Evolutionary conservation across 2,888 invertebrate species (phyloP).

Genomic region (Lymantria dispar): DNA sequence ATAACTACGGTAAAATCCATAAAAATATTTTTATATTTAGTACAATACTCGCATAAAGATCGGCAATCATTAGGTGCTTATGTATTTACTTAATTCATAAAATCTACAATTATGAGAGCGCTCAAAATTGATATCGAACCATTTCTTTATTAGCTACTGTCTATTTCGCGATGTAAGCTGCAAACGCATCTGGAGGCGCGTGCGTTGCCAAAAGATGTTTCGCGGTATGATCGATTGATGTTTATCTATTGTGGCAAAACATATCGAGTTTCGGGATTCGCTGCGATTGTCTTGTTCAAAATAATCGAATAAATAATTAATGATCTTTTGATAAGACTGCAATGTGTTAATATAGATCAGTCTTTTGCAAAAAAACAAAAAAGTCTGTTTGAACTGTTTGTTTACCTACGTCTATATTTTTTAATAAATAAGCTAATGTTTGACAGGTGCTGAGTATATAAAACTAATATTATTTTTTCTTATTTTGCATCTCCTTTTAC

Average conservation of each 20-base stretch:
- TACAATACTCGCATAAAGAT: no score
- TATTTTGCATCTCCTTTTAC: no score
- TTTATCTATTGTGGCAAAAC: slow-evolving; percentile 37
- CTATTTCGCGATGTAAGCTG: slow-evolving; percentile 39
- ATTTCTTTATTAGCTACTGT: slow-evolving; percentile 4
- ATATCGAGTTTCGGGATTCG: slow-evolving; percentile 38
- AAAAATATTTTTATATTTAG: no score
- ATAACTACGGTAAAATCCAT: no score
- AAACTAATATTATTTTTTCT: no score
- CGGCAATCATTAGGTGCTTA: neutral
- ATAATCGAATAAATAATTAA: slow-evolving; percentile 37
- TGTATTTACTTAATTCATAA: neutral
- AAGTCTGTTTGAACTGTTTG: slow-evolving; percentile 6
- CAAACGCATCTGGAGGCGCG: slow-evolving; percentile 62
- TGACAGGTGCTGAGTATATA: no score
- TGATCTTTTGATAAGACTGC: slow-evolving; percentile 30
- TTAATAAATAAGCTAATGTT: no score
- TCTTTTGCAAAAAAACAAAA: slow-evolving; percentile 10
- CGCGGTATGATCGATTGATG: slow-evolving; percentile 52
- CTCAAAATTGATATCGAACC: slow-evolving; percentile 9
- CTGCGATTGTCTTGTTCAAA: slow-evolving; percentile 26
- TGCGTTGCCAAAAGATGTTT: slow-evolving; percentile 66
- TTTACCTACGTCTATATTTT: neutral
- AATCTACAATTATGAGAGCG: slow-evolving; percentile 35
- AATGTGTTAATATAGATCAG: slow-evolving; percentile 17